Evolutionary conservation across 2,888 invertebrate species (phyloP).

Genomic region (Diarsia rubi): DNA sequence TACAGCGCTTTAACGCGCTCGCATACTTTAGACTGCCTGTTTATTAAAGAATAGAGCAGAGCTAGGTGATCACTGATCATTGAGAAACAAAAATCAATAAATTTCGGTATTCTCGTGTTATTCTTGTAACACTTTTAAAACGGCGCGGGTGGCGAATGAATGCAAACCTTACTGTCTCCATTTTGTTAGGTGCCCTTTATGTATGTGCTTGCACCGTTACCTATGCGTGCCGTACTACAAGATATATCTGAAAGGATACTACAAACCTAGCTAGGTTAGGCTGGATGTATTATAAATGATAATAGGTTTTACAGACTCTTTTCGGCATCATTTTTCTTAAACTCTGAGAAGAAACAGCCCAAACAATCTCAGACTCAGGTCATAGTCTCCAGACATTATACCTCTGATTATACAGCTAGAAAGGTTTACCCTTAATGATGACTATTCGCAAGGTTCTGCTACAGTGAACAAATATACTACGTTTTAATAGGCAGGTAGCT

Average conservation of each 20-base stretch:
- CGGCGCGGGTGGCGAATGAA: neutral
- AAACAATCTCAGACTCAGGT: no score
- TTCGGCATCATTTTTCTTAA: no score
- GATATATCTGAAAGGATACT: no score
- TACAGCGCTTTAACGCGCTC: constrained; percentile 18
- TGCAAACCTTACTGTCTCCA: neutral
- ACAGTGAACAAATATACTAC: neutral
- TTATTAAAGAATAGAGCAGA: neutral
- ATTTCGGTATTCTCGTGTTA: no score
- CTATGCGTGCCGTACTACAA: neutral
- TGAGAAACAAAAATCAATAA: no score
- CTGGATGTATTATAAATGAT: no score
- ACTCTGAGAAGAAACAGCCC: no score
- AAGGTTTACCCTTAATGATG: neutral
- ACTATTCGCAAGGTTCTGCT: neutral
- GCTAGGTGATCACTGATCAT: neutral
- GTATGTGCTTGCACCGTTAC: neutral
- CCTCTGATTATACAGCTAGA: neutral
- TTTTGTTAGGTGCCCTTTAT: neutral
- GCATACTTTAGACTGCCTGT: neutral
- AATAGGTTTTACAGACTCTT: no score
- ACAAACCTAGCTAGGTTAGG: no score
- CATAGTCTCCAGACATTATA: no score
- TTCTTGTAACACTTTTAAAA: neutral
- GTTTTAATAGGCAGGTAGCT: neutral